phyloP scores from a whole-genome alignment of 2,797 vertebrate species.

The Rhodeus uyekii region DNA sequence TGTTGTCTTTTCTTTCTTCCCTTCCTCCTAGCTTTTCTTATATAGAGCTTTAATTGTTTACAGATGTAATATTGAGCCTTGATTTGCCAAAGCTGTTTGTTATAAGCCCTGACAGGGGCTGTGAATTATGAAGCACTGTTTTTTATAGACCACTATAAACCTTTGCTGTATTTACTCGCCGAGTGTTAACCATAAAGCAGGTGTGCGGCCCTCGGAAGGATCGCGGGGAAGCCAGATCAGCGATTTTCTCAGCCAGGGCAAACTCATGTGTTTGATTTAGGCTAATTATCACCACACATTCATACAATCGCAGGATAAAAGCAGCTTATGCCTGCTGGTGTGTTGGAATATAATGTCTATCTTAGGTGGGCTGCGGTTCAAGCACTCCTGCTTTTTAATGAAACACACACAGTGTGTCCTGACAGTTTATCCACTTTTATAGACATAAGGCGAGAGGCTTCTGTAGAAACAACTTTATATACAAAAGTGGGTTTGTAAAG shows the following conservation, averaged over 20 bases:
- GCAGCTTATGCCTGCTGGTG: not conserved
- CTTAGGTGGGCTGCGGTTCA: constrained; percentile 1
- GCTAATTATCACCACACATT: constrained; percentile 71
- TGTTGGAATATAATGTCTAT: not conserved
- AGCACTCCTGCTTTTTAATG: not conserved
- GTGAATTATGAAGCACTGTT: constrained; percentile 71
- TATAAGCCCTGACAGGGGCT: constrained; percentile 71
- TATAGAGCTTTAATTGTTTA: constrained; percentile 72
- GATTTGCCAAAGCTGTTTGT: constrained; percentile 80
- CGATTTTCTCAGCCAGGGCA: constrained; percentile 66
- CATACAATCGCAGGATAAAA: constrained; percentile 31
- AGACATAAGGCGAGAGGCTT: not conserved
- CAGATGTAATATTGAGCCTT: constrained; percentile 79
- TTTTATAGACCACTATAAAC: constrained; percentile 47
- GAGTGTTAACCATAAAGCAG: constrained; percentile 73
- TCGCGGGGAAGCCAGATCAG: constrained; percentile 67
- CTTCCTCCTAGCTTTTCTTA: constrained; percentile 41
- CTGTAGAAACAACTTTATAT: not conserved
- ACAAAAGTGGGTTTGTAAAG: constrained; percentile 72
- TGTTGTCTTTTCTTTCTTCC: constrained; percentile 37
- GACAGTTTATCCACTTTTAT: constrained; percentile 16
- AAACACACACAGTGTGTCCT: not conserved
- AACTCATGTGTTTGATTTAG: constrained; percentile 74
- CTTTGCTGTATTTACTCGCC: constrained; percentile 37
- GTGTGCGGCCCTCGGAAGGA: constrained; percentile 63